These are phyloP conservation scores for Melanerpes aurifrons DNA, from an alignment of 2,113 vertebrate genomes.

Conservation along the genomic window DNA sequence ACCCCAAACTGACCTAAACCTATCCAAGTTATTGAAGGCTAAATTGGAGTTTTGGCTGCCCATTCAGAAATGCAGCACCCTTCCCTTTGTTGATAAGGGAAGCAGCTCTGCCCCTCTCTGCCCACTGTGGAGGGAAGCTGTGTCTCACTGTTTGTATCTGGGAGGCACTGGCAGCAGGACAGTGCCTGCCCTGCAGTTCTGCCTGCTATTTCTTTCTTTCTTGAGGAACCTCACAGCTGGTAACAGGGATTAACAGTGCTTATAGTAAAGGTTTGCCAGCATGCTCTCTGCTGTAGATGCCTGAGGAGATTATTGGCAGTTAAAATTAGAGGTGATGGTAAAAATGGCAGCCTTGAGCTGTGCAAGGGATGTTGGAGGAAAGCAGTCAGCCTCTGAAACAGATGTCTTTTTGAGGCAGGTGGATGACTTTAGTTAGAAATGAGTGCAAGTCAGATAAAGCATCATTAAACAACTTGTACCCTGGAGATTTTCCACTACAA, in stretches of 20 bases:
- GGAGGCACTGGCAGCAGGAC: neutral
- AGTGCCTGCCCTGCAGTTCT: neutral
- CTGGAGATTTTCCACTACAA: conserved; percentile 67
- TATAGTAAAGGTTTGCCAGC: neutral
- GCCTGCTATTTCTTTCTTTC: neutral
- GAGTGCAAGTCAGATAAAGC: conserved; percentile 49
- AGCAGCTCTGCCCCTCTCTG: neutral
- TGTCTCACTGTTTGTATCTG: neutral
- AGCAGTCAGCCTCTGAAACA: conserved; percentile 24
- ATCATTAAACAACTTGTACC: conserved; percentile 52
- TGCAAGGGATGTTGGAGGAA: neutral
- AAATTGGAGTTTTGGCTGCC: neutral
- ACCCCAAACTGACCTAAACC: neutral
- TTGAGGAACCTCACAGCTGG: neutral
- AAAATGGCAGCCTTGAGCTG: conserved; percentile 17
- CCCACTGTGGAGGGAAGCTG: neutral
- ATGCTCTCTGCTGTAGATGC: neutral
- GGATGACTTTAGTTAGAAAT: conserved; percentile 36
- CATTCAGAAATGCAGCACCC: neutral
- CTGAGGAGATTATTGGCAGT: neutral
- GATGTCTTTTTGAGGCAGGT: conserved; percentile 53
- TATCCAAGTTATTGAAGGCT: neutral
- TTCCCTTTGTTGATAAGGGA: neutral
- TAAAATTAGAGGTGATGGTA: conserved; percentile 28
- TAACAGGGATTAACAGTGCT: neutral